Evolutionary conservation across 2,113 vertebrate species (phyloP).

Genomic region (Phylloscopus trochiloides): DNA sequence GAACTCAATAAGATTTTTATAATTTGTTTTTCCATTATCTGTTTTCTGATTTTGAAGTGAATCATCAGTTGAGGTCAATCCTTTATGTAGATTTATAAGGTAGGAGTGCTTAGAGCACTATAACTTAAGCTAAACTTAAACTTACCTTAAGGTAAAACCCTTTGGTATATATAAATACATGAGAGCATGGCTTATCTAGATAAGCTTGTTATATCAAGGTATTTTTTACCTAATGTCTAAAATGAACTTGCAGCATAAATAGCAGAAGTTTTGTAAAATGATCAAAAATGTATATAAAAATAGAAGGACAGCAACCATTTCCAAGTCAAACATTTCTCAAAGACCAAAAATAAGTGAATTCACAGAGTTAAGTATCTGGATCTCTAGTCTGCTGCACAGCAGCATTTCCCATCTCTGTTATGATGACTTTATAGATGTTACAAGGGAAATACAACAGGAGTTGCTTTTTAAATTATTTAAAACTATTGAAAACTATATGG

Average conservation of each 20-base stretch:
- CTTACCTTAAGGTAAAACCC: neutral
- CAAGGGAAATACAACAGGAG: neutral
- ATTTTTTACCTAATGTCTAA: neutral
- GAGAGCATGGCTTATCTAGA: neutral
- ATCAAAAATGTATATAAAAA: neutral
- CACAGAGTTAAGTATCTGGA: neutral
- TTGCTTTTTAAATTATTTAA: neutral
- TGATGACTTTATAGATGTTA: neutral
- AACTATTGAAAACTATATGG: neutral
- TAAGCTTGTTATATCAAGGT: neutral
- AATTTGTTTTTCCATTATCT: constrained; percentile 17
- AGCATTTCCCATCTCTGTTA: neutral
- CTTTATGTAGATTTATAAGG: neutral
- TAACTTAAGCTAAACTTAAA: neutral
- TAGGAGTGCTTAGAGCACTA: neutral
- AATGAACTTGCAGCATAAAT: neutral
- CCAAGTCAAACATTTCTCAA: neutral
- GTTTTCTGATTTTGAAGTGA: constrained; percentile 16
- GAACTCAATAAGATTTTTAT: neutral
- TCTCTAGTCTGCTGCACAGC: neutral
- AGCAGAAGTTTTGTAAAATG: neutral
- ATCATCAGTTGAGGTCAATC: neutral
- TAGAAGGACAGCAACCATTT: neutral
- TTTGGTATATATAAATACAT: neutral
- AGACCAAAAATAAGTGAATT: neutral